Evolutionary conservation across 2,797 vertebrate species (phyloP).

Genomic region (Lerista edwardsae): DNA sequence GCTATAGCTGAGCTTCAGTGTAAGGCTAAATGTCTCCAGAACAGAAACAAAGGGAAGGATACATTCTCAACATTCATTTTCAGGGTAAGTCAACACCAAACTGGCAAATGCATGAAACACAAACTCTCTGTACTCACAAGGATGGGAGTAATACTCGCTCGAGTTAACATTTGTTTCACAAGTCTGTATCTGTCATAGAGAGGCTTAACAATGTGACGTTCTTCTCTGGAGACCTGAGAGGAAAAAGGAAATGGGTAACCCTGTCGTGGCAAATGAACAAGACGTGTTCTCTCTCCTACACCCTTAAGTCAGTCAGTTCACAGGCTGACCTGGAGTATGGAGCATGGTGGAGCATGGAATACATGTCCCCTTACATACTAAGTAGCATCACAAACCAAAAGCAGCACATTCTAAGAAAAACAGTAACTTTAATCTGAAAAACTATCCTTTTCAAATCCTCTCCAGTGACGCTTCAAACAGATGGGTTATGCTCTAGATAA

Average conservation of each 20-base stretch:
- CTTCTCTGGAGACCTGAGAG: slow-evolving; percentile 90
- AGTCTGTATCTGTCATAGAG: slow-evolving; percentile 95
- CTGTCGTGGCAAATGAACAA: slow-evolving; percentile 50
- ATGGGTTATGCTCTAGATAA: neutral
- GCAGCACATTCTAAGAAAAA: neutral
- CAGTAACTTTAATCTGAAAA: neutral
- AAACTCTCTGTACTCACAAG: slow-evolving; percentile 83
- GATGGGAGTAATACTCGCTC: slow-evolving; percentile 93
- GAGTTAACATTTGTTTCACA: slow-evolving; percentile 98
- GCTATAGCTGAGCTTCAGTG: too few relatives aligned
- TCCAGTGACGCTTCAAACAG: neutral
- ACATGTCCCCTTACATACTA: too few relatives aligned
- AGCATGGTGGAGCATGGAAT: too few relatives aligned
- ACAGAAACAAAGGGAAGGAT: neutral
- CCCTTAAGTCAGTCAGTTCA: too few relatives aligned
- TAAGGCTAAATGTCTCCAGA: neutral
- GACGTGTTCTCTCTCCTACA: neutral
- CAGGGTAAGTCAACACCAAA: neutral
- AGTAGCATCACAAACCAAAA: neutral
- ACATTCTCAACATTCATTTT: neutral
- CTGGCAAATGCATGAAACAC: slow-evolving; percentile 41
- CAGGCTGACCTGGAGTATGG: too few relatives aligned
- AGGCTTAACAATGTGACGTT: slow-evolving; percentile 93
- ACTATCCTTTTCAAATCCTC: neutral
- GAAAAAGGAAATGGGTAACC: slow-evolving; percentile 48